Evolutionary conservation across 2,888 invertebrate species (phyloP).

Genomic region (Altica lythri): DNA sequence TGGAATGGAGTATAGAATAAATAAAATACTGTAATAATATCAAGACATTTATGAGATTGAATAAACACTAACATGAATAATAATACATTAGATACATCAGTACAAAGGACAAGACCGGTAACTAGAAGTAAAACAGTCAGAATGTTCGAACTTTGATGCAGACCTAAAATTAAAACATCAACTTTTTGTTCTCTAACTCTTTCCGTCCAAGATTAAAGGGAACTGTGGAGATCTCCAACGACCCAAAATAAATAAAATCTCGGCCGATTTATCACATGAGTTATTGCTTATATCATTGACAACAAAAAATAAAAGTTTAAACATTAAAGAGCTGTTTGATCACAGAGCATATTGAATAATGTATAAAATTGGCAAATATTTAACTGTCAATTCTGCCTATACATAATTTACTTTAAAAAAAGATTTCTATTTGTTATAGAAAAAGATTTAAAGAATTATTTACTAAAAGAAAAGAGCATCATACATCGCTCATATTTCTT

Average conservation of each 20-base stretch:
- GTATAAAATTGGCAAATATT: background rate
- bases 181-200: constrained; percentile 23
- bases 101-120: constrained; percentile 46
- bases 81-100: constrained; percentile 46
- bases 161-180: constrained; percentile 34
- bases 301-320: constrained; percentile 30
- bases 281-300: constrained; percentile 45
- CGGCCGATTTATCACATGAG: constrained; percentile 45
- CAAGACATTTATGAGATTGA: constrained; percentile 47
- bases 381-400: background rate
- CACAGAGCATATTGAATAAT: constrained; percentile 3
- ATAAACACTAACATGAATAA: constrained; percentile 41
- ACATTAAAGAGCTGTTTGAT: constrained; percentile 24
- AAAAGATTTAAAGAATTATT: no score
- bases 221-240: constrained; percentile 12
- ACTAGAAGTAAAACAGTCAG: constrained; percentile 47
- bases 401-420: background rate
- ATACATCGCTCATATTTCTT: no score
- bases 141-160: constrained; percentile 39
- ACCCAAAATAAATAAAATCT: constrained; percentile 35
- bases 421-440: no score
- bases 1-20: no score
- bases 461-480: no score
- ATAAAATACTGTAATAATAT: constrained; percentile 36
- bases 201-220: constrained; percentile 24